phyloP scores from a whole-genome alignment of 2,113 vertebrate species.

The Danio rerio region GRCz12tu NC_133190.1:21938001-21938500 shows the following conservation, averaged over 20 bases:
- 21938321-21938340: background rate
- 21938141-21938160: too few species aligned
- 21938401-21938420: slow-evolving; percentile 8
- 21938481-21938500: slow-evolving; percentile 26
- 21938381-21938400: slow-evolving; percentile 19
- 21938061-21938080: too few species aligned
- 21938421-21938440: slow-evolving; percentile 5
- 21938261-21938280: background rate
- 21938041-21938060: too few species aligned
- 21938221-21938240: too few species aligned
- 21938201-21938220: background rate
- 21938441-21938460: slow-evolving; percentile 36
- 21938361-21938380: background rate
- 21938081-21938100: too few species aligned
- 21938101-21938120: too few species aligned
- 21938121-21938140: too few species aligned
- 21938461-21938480: background rate
- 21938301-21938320: background rate
- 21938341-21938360: background rate
- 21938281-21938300: background rate
- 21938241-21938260: background rate
- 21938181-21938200: background rate
- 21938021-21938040: too few species aligned
- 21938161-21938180: background rate
- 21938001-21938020: too few species aligned